Percentiles rank a stretch among this genome's conserved stretches.
These are phyloP conservation scores for Hoplostethus atlanticus DNA, from an alignment of 2,797 vertebrate species.

Conservation along the genomic window DNA sequence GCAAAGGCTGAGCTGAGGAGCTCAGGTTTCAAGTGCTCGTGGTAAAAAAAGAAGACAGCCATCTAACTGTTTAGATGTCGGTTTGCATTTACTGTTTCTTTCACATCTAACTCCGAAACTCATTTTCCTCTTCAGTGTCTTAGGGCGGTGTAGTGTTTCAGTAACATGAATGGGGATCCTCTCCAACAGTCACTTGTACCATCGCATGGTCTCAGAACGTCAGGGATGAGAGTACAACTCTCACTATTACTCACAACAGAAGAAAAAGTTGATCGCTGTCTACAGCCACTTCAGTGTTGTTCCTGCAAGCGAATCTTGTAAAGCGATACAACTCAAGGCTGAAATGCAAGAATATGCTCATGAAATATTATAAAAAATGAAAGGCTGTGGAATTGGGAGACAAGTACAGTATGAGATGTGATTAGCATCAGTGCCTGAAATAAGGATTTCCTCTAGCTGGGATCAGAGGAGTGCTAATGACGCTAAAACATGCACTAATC, in stretches of 20 bases:
- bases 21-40: constrained; percentile 40
- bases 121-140: constrained; percentile 11
- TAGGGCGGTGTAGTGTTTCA: constrained; percentile 22
- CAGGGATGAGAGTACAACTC: constrained; percentile 55
- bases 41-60: constrained; percentile 27
- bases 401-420: constrained; percentile 2
- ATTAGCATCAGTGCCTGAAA: constrained; percentile 9
- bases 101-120: constrained; percentile 40
- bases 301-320: neutral
- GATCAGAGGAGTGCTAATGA: constrained; percentile 9
- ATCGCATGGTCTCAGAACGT: constrained; percentile 39
- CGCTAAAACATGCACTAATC: constrained; percentile 5
- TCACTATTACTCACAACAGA: constrained; percentile 59
- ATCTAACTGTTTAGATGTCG: constrained; percentile 20
- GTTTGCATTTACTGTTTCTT: constrained; percentile 30
- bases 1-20: constrained; percentile 42
- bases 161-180: constrained; percentile 51
- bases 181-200: constrained; percentile 61
- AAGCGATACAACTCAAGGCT: neutral
- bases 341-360: neutral
- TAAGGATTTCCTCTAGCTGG: neutral
- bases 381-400: neutral
- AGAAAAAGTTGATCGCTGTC: constrained; percentile 55
- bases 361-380: constrained; percentile 1
- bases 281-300: constrained; percentile 18